Evolutionary conservation across 2,888 invertebrate species (phyloP), one percentile per base, ranked within the genome.

Genomic region (Selenia dentaria): DNA sequence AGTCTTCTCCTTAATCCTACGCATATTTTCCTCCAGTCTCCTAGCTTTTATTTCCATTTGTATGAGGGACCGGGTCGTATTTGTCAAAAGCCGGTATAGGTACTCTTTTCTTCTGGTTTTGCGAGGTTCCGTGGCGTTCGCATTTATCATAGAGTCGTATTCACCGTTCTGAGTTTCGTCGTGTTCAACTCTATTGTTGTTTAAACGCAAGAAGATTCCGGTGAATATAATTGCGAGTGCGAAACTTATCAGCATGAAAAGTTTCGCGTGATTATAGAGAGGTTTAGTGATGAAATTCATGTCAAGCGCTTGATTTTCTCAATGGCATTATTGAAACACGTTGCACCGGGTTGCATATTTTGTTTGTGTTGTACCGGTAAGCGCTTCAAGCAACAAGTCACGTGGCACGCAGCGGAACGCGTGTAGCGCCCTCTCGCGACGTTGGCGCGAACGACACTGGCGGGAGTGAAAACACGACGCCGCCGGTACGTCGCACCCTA

Each of bases 11-110:
- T 88, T 90, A 83, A 91, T 91, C 82, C 91, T 83, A 73, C 90
- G 90, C 83, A 91, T 91, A 84, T 91, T 91, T 88, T 91, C 91
- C 74, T 91, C 86, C 62, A 91, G 83, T 79, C 91, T 74, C 77
- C 91, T 83, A 51, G 91, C 91, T 80, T 91, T 91, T 84, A 91
- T 91, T 84, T 91, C 91, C 91, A 91, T 91, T 80, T 91, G 91
- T 87, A 91, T 91, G 76, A 91, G 89, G 54, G 91, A 91, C 64
- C 90, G 90, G 65, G 91, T 91, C 66, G 91, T 90, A 83, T 91
- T 91, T 79, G 90, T 91, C 79, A 91, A 77, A 66, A 91, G 86
- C 50, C 87, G 82, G 82, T 91, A 91, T 68, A 91, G 81, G 79
- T 89, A 89, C 81, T 91, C 91, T 77, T 90, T 89, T 74, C 87